Base-by-base conservation (phyloP, 2,113 vertebrate genomes). In the Falco punctatus region DNA sequence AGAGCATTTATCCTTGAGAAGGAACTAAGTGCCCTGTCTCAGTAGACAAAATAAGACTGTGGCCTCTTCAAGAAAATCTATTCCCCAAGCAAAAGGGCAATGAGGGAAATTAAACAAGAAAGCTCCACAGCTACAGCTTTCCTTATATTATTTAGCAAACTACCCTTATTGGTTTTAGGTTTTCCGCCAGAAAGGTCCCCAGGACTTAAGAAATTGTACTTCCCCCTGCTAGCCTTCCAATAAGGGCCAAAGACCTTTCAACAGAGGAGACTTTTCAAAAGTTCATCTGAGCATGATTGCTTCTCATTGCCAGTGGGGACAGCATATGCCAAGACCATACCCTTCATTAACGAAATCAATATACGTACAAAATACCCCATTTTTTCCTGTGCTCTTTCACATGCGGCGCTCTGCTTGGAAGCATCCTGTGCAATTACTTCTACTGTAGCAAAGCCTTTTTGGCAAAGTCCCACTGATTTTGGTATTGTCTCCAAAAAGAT, bases 351-450 rank as follows among this genome's bases (percentile, higher is more conserved):
- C 62, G 9, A 1, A 49, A 70, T 54, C 16, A 33, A 49, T 15
- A 16, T 2, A 12, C 1, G 0, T 58, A 35, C 2, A 81, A 49
- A 38, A 35, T 8, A 16, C 3, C 17, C 12, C 14, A 64, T 13
- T 15, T 71, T 86, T 59, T 77, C 64, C 35, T 21, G 33, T 11
- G 13, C 13, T 49, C 4, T 88, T 66, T 59, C 19, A 23, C 8
- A 11, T 8, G 7, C 52, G 13, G 10, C 35, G 7, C 16, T 91
- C 27, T 81, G 7, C 32, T 40, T 54, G 11, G 38, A 81, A 84
- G 11, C 1, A 22, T 38, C 5, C 15, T 57, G 6, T 54, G 35
- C 13, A 67, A 17, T 64, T 73, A n/a, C 3, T 79, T 89, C 46
- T 79, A 23, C 38, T 44, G 27, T 24, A 52, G 19, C 20, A 92